Percentiles rank a stretch among this genome's conserved stretches.
phyloP scores from a whole-genome alignment of 2,797 vertebrate genomes.

The Cetoscarus ocellatus region DNA sequence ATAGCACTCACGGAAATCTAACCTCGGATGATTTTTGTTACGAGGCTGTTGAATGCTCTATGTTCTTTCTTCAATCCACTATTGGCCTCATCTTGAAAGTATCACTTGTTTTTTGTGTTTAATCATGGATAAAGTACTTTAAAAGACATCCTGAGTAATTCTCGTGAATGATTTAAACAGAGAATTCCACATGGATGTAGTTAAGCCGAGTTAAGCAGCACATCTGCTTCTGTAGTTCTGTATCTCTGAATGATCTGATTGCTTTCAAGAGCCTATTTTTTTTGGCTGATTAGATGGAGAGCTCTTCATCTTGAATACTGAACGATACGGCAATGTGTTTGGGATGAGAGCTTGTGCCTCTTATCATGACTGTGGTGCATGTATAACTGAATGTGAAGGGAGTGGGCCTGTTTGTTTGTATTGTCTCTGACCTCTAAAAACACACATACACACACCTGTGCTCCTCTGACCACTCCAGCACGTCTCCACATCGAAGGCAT shows the following conservation, averaged over 20 bases:
- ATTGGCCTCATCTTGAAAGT: conserved; percentile 13
- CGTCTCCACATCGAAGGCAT: conserved; percentile 81
- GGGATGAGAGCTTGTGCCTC: conserved; percentile 12
- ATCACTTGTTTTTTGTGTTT: conserved; percentile 8
- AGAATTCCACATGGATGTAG: conserved; percentile 36
- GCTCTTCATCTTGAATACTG: conserved; percentile 9
- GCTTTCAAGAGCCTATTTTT: conserved; percentile 1
- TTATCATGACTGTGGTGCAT: background rate
- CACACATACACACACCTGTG: conserved; percentile 70
- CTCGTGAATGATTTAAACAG: conserved; percentile 45
- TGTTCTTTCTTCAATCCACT: background rate
- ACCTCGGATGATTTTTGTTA: no score
- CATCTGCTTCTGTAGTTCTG: conserved; percentile 29
- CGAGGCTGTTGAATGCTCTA: background rate
- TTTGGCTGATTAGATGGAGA: conserved; percentile 4
- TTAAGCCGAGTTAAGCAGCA: conserved; percentile 30
- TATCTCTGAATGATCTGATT: conserved; percentile 12
- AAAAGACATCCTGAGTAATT: conserved; percentile 1
- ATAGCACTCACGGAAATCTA: background rate
- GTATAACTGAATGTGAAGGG: background rate
- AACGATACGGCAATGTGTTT: background rate
- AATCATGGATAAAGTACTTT: background rate
- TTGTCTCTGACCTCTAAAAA: background rate
- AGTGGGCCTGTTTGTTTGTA: conserved; percentile 2
- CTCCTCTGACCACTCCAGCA: conserved; percentile 78